Conservation (phyloP, 2,797 vertebrate genomes). For the Anas acuta region DNA sequence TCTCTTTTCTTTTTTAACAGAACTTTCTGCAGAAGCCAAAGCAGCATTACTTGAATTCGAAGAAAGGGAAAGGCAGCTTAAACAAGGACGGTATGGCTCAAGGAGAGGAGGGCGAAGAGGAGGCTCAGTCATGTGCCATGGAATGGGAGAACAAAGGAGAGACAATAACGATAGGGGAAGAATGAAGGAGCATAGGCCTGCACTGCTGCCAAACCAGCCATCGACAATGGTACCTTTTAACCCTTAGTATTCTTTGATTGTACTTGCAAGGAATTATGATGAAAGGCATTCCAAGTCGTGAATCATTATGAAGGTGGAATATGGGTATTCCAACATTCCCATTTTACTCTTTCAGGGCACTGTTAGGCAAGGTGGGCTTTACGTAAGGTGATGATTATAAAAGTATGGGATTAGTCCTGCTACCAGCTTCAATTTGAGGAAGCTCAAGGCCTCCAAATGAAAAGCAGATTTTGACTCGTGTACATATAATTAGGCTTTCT, state of each 20-base stretch:
- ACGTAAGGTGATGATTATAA: rapidly evolving
- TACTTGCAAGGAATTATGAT: not conserved
- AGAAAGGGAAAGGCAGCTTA: conserved; percentile 90
- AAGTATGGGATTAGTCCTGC: not conserved
- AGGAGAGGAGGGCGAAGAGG: conserved; percentile 84
- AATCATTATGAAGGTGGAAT: not conserved
- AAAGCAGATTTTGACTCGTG: not conserved
- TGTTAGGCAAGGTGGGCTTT: not conserved
- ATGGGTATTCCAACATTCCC: rapidly evolving
- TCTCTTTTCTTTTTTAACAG: conserved; percentile 69
- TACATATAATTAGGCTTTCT: not conserved
- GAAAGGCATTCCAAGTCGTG: not conserved
- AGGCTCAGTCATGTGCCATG: conserved; percentile 73
- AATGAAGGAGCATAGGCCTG: conserved; percentile 88
- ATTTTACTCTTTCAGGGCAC: not conserved
- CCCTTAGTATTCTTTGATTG: conserved; percentile 2
- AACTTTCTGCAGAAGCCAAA: conserved; percentile 97
- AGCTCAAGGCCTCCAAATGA: not conserved
- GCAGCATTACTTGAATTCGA: conserved; percentile 93
- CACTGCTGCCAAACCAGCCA: conserved; percentile 85
- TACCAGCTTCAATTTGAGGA: not conserved
- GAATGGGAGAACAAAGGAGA: conserved; percentile 85
- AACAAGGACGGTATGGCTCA: conserved; percentile 85
- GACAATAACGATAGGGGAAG: conserved; percentile 83
- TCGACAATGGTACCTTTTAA: conserved; percentile 84